Conservation (phyloP, 2,113 vertebrate species). For the Catharus bicknelli region DNA sequence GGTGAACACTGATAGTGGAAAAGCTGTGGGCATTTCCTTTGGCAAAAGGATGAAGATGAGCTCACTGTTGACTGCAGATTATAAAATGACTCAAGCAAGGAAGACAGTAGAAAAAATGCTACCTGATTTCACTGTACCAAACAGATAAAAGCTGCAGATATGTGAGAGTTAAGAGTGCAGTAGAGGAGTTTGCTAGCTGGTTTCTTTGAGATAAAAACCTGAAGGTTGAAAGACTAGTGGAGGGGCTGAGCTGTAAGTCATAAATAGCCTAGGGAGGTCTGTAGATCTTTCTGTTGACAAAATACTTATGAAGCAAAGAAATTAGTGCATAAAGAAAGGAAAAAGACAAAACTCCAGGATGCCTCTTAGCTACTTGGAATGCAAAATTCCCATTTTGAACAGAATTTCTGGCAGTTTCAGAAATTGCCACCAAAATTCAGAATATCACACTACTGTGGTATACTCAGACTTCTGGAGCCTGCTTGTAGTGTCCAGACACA, state of each 20-base stretch:
- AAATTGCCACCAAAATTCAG: background rate
- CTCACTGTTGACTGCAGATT: background rate
- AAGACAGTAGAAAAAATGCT: background rate
- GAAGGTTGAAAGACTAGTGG: background rate
- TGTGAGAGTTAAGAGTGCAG: background rate
- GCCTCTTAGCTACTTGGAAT: background rate
- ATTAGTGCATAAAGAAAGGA: background rate
- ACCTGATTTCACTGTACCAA: background rate
- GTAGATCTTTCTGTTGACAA: background rate
- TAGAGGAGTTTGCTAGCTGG: background rate
- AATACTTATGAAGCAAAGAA: background rate
- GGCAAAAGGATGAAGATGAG: background rate
- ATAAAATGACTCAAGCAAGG: background rate
- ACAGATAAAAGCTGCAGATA: background rate
- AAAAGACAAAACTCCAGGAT: background rate
- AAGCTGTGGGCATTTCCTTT: background rate
- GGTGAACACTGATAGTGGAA: background rate
- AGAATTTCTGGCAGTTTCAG: accelerated
- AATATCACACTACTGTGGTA: background rate
- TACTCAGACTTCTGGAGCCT: background rate
- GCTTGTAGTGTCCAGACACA: background rate
- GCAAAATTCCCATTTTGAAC: accelerated
- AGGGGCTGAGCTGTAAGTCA: background rate
- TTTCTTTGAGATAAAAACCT: slow-evolving; percentile 31
- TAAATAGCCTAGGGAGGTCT: background rate